Evolutionary conservation across 2,113 vertebrate species (phyloP).

Genomic region (Picathartes gymnocephalus): DNA sequence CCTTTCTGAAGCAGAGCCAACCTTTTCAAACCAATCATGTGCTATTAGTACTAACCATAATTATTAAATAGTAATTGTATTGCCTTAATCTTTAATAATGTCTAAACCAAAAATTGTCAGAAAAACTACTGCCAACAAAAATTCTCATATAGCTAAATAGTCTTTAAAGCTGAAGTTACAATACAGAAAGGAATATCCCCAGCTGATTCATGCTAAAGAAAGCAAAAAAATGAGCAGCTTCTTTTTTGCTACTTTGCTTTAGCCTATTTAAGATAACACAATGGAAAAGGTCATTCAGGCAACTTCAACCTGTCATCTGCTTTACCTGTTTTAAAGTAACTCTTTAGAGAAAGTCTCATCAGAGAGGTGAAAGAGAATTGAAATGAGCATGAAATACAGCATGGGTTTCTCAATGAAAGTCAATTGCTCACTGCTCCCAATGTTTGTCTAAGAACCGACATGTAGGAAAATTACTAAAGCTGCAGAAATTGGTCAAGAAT

Average conservation of each 20-base stretch:
- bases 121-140: background rate
- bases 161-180: background rate
- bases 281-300: background rate
- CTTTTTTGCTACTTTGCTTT: background rate
- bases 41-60: background rate
- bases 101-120: background rate
- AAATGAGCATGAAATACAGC: background rate
- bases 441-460: background rate
- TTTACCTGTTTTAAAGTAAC: background rate
- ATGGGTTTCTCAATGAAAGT: background rate
- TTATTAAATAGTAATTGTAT: background rate
- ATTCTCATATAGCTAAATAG: background rate
- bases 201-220: background rate
- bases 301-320: background rate
- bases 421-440: background rate
- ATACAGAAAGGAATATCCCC: background rate
- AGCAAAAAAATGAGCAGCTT: background rate
- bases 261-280: background rate
- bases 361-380: background rate
- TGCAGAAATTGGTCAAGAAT: background rate
- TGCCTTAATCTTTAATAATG: background rate
- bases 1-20: background rate
- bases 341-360: background rate
- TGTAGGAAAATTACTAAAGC: background rate
- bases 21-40: background rate